Base-by-base conservation (phyloP, 2,797 vertebrate genomes). In the Lithobates pipiens region DNA sequence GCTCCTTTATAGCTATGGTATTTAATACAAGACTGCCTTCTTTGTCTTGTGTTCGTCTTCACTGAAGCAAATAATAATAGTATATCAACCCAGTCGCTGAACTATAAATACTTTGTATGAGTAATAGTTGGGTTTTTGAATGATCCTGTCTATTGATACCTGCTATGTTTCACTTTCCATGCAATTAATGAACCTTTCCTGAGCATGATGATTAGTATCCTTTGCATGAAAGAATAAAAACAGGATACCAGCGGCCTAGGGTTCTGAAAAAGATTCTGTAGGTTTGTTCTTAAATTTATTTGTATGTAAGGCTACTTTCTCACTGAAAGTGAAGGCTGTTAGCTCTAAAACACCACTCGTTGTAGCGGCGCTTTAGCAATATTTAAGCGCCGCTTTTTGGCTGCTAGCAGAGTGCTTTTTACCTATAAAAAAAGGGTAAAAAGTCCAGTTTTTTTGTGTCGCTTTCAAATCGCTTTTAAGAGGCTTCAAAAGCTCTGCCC, bases 31-130 rank as follows among this genome's bases (percentile, higher is more conserved):
- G 36, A 72, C n/a, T 44, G 54, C 27, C 34, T 73, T 63, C 54
- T 29, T 39, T 82, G 70, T 82, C 27, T 32, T 73, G 34, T 42
- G 10, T 74, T 81, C 25, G 10, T 63, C 50, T 73, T 65, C 70
- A 74, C 18, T 74, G 80, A 74, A 74, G 32, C 70, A 82, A 74
- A 44, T 82, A 81, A 82, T 82, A 74, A 82, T 73, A 82, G 80
- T 25, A 21, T n/a, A 32, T 73, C 61, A 61, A 61, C 6, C 54
- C 21, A 57, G 54, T 16, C 39, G 34, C 80, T 57, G 32, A 42
- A 63, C 80, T 82, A 82, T 82, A 82, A 82, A 82, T 82, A 74
- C 54, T 44, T 74, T 71, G 46, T 72, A 57, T 57, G 34, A 61
- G 79, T 81, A 74, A 73, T 63, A 29, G 54, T 29, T 34, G 50